Evolutionary conservation across 2,888 invertebrate species (phyloP).

Genomic region (Amiota minor): DNA sequence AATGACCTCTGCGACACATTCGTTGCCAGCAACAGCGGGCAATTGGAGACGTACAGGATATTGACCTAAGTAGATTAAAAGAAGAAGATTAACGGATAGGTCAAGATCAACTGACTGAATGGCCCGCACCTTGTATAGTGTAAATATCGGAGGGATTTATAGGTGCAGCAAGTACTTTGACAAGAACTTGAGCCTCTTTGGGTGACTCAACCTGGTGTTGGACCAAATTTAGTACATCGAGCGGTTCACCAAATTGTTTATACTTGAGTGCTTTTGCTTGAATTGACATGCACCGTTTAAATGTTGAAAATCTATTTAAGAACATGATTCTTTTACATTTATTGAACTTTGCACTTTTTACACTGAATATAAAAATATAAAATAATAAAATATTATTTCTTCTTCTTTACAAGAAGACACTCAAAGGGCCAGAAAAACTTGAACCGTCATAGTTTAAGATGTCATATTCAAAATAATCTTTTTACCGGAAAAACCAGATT

Average conservation of each 20-base stretch:
- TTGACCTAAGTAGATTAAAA: slow-evolving; percentile 71
- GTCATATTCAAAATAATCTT: slow-evolving; percentile 79
- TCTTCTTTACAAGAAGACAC: not conserved
- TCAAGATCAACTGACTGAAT: not conserved
- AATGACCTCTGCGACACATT: slow-evolving; percentile 91
- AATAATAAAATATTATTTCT: not conserved
- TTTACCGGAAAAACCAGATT: slow-evolving; percentile 82
- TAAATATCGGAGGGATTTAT: slow-evolving; percentile 99
- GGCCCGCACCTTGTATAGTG: slow-evolving; percentile 87
- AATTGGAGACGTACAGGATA: slow-evolving; percentile 83
- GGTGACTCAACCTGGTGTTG: slow-evolving; percentile 76
- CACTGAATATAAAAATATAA: not conserved
- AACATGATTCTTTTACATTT: too few relatives aligned
- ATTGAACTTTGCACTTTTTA: too few relatives aligned
- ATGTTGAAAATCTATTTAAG: too few relatives aligned
- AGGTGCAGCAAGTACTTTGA: slow-evolving; percentile 91
- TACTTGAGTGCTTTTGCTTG: slow-evolving; percentile 76
- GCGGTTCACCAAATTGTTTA: slow-evolving; percentile 87
- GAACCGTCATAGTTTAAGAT: not conserved
- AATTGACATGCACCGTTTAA: too few relatives aligned
- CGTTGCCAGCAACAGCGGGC: slow-evolving; percentile 95
- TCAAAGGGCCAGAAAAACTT: not conserved
- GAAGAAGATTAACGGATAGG: not conserved
- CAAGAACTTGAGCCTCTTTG: slow-evolving; percentile 80
- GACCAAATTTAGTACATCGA: slow-evolving; percentile 80